A percentile compares a stretch with the other conserved stretches of the same genome.
phyloP scores from a whole-genome alignment of 1,140 invertebrate genomes.

The Armadillidium nasatum region DNA sequence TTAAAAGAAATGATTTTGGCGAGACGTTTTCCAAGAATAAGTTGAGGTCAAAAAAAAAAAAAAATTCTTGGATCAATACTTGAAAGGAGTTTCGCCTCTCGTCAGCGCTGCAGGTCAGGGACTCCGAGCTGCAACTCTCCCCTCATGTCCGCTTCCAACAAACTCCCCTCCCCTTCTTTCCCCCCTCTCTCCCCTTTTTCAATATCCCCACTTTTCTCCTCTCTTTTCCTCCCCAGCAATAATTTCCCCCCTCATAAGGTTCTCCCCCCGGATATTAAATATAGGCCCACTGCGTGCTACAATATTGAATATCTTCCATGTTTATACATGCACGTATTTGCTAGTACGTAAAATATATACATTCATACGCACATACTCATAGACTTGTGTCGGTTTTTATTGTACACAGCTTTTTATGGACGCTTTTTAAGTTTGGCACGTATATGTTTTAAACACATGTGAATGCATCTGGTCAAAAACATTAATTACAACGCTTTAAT shows the following conservation, averaged over 20 bases:
- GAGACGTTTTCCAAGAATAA: conserved; percentile 2
- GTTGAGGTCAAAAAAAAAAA: neutral
- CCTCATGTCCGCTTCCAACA: neutral
- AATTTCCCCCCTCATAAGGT: neutral
- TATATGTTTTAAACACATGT: too few species aligned
- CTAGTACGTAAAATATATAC: too few species aligned
- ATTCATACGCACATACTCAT: too few species aligned
- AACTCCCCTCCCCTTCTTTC: neutral
- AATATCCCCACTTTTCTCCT: too few species aligned
- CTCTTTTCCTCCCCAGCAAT: neutral
- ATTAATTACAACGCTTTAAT: too few species aligned
- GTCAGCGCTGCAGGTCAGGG: neutral
- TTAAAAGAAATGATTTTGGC: neutral
- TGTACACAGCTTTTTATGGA: too few species aligned
- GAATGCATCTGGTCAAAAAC: too few species aligned
- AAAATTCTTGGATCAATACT: conserved; percentile 12
- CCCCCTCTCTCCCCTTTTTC: neutral
- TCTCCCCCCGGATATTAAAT: conserved; percentile 8
- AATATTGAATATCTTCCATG: too few species aligned
- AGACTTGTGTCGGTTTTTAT: too few species aligned
- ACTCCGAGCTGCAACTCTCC: neutral
- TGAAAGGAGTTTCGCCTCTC: neutral
- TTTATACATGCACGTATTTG: too few species aligned
- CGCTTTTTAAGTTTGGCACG: too few species aligned
- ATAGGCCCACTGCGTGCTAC: neutral